phyloP scores from a whole-genome alignment of 2,888 invertebrate species.

The Muschampia plurimacula region DNA sequence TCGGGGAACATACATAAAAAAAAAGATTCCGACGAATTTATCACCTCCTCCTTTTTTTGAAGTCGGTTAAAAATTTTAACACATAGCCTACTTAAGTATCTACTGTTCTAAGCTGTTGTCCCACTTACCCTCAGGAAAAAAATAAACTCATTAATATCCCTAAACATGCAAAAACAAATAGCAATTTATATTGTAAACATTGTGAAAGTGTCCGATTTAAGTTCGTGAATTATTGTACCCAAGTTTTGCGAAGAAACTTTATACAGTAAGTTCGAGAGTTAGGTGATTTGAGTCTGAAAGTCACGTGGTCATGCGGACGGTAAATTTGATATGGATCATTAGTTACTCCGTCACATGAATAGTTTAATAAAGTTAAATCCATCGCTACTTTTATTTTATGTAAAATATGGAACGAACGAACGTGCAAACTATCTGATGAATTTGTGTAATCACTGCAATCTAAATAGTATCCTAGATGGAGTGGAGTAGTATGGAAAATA shows the following conservation, averaged over 20 bases:
- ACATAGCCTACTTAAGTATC: too few species aligned
- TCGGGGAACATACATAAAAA: too few species aligned
- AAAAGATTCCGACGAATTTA: too few species aligned
- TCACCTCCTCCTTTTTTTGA: too few species aligned
- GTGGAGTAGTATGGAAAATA: too few species aligned
- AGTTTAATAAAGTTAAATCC: neutral
- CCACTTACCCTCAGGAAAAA: neutral
- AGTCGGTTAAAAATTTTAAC: too few species aligned
- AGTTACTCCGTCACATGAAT: neutral
- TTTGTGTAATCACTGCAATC: too few species aligned
- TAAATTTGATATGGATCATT: slow-evolving; percentile 1
- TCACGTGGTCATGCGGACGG: neutral
- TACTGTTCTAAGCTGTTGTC: neutral
- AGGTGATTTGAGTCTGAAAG: slow-evolving; percentile 3
- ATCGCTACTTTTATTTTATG: too few species aligned
- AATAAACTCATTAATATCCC: slow-evolving; percentile 4
- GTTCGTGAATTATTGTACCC: slow-evolving; percentile 2
- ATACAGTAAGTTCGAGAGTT: neutral
- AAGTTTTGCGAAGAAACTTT: slow-evolving; percentile 7
- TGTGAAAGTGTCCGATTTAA: slow-evolving; percentile 5
- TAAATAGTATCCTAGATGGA: too few species aligned
- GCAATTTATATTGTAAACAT: neutral
- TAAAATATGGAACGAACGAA: too few species aligned
- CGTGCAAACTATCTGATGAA: too few species aligned
- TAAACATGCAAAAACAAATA: neutral